Percentiles rank a stretch among this genome's conserved stretches.
phyloP scores from a whole-genome alignment of 2,113 vertebrate species.

The Anthoscopus minutus region DNA sequence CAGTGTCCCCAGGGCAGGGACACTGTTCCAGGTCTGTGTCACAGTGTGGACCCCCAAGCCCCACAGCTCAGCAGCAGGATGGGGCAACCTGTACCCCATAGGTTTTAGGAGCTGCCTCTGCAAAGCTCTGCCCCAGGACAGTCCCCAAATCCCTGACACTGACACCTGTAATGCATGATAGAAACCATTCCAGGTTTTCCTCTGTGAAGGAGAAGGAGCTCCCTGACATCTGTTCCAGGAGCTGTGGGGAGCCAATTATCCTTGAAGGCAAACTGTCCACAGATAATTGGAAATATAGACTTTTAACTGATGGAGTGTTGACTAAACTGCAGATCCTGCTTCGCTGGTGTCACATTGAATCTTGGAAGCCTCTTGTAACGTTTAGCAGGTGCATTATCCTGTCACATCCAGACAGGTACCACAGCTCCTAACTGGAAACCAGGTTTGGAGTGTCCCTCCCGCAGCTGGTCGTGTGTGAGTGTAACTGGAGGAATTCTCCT shows the following conservation, averaged over 20 bases:
- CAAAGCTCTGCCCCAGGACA: neutral
- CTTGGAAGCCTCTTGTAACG: neutral
- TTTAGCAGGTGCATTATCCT: constrained; percentile 52
- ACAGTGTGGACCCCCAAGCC: neutral
- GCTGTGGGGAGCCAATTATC: constrained; percentile 65
- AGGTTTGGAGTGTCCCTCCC: neutral
- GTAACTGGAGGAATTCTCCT: neutral
- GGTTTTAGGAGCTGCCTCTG: neutral
- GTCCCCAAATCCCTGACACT: neutral
- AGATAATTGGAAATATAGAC: constrained; percentile 64
- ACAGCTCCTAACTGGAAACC: neutral
- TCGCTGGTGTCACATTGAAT: constrained; percentile 25
- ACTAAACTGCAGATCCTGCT: constrained; percentile 39
- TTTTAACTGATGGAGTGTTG: constrained; percentile 59
- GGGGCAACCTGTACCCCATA: neutral
- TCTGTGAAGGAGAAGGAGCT: neutral
- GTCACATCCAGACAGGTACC: constrained; percentile 25
- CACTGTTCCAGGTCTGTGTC: neutral
- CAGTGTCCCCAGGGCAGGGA: neutral
- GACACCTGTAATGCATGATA: neutral
- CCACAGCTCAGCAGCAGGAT: neutral
- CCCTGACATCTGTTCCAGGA: constrained; percentile 6
- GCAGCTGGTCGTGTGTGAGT: neutral
- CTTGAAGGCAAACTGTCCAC: constrained; percentile 35
- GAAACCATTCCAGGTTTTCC: neutral